Base-by-base conservation (phyloP, 2,113 vertebrate species). In the Antigone vipio region DNA sequence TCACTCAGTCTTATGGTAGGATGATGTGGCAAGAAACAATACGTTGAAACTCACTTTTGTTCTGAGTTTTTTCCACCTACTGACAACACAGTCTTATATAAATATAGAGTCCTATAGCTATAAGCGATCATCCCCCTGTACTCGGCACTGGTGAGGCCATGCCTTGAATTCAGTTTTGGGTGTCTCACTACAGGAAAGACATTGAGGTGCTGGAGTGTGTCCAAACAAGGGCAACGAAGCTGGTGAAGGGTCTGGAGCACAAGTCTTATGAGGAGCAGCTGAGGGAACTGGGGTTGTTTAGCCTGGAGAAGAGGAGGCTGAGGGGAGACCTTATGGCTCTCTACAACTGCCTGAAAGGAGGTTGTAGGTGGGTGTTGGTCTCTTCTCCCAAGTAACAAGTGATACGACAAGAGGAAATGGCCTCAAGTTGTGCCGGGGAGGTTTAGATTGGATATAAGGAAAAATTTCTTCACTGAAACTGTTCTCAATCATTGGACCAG, bases 141-240 rank as follows among this genome's bases (percentile, higher is more conserved):
- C 19, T n/a, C 0, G 4, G 23, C 55, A n/a, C 11, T 23, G 45
- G 24, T 50, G 67, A n/a, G 44, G 35, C 30, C 5, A 0, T 23
- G 52, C 42, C 64, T 58, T 4, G 2, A 81, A 10, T 45, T 56
- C 50, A 38, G 40, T 47, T 67, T 67, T 19, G 52, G 20, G 9
- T 6, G 26, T 32, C 34, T 45, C 78, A 45, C 52, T 24, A 9
- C 20, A 80, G 4, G 34, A 67, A 7, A 2, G 50, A 47, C 40
- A 35, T 1, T 2, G 26, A 56, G 50, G 40, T 35, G 62, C 26
- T 45, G 26, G 3, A 55, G 15, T 0, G 0, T 1, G 2, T 35
- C 50, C 40, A 56, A 2, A 67, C 32, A 19, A 56, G 38, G 5
- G 15, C 32, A 56, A 30, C 0, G 0, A 35, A 32, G 20, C 32